Percentiles rank a stretch among this genome's conserved stretches.
Evolutionary conservation across 2,797 vertebrate genomes (phyloP).

Genomic region (Mallotus villosus): DNA sequence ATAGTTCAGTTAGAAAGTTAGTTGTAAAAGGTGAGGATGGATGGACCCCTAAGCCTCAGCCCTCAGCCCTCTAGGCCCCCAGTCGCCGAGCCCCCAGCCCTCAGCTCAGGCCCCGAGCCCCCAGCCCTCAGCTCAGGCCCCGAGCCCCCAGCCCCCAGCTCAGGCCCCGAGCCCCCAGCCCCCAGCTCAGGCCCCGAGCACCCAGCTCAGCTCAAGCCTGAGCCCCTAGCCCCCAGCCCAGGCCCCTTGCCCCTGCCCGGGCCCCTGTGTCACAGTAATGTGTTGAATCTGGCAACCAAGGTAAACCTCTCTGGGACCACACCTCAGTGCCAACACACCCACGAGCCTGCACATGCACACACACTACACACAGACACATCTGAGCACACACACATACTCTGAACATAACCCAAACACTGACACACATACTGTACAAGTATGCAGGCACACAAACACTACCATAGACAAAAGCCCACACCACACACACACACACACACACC

Average conservation of each 20-base stretch:
- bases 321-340: no score
- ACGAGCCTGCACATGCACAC: not conserved
- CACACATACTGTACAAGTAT: not conserved
- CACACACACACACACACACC: not conserved
- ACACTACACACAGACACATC: not conserved
- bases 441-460: not conserved
- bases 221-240: not conserved
- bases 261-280: conserved; percentile 5
- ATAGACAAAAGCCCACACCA: not conserved
- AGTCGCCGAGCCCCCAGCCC: no score
- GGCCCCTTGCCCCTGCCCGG: no score
- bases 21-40: no score
- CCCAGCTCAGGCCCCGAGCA: no score
- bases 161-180: not conserved
- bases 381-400: not conserved
- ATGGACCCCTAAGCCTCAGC: no score
- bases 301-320: not conserved
- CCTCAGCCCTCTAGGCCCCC: no score
- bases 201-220: no score
- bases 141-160: no score
- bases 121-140: no score
- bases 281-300: conserved; percentile 21
- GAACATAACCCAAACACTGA: not conserved
- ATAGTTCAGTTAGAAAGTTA: no score
- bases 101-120: no score